Base-by-base conservation (phyloP, 2,888 invertebrate species). In the Pollenia labialis region DNA sequence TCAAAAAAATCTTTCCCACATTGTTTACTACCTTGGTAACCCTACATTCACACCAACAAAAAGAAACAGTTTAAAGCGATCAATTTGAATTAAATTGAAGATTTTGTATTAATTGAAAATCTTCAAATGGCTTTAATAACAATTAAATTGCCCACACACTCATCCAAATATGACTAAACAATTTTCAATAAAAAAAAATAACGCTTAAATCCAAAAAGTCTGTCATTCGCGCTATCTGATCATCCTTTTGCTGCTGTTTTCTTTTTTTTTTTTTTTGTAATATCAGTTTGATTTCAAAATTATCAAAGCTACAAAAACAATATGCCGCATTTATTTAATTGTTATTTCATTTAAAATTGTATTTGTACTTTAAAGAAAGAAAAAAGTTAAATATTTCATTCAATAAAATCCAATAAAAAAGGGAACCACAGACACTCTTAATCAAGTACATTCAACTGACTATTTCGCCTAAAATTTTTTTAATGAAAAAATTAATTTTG, bases 31-130 rank as follows among this genome's bases (percentile, higher is more conserved):
- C 46, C 23, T 54, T 54, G n/a, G n/a, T 32, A 66, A 64, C 66
- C 44, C 12, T 40, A 14, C 32, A 82, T 77, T 72, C 81, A 56
- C 52, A 46, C 16, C 14, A 6, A 10, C 18, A 23, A 40, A 16
- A 16, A 50, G n/a, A 40, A 56, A 48, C 14, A 48, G 50, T 72
- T 50, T 16, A 9, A 58, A 77, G 77, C 85, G 85, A 87, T 88
- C 83, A 86, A 88, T 87, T 85, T 85, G 84, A 88, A 88, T 87
- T 88, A 87, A 87, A 75, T 44, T 18, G 86, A 88, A 87, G 87
- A 88, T 88, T 89, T 89, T 69, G 75, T 85, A 86, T 89, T 75
- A 88, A 88, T 88, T 87, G 71, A 88, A 88, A 87, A 89, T 88
- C 87, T 88, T 88, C 85, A 84, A 85, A 81, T 85, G 76, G 85